A percentile compares a stretch with the other conserved stretches of the same genome.
phyloP scores from a whole-genome alignment of 2,888 invertebrate genomes.

The Nomada flava region DNA sequence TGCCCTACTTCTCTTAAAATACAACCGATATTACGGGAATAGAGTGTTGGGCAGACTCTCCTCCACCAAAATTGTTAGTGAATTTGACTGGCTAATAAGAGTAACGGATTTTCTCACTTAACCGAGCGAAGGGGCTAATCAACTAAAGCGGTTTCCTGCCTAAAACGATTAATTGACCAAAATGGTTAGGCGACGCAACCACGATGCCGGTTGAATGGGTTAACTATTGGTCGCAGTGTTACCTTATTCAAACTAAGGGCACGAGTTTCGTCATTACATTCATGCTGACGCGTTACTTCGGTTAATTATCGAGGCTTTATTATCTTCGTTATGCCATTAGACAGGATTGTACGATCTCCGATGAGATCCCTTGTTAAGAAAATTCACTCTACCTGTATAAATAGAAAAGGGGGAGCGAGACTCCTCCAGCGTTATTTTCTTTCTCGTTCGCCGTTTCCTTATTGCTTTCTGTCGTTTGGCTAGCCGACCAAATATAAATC shows the following conservation, averaged over 20 bases:
- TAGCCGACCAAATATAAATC: too few species aligned
- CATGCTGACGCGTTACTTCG: not conserved
- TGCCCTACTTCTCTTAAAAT: too few species aligned
- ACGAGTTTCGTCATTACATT: not conserved
- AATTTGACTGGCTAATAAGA: slow-evolving; percentile 30
- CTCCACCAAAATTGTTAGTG: slow-evolving; percentile 6
- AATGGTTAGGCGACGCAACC: slow-evolving; percentile 34
- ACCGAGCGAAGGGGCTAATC: slow-evolving; percentile 39
- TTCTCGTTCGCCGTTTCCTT: too few species aligned
- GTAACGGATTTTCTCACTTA: slow-evolving; percentile 49
- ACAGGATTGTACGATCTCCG: not conserved
- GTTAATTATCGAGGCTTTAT: slow-evolving; percentile 7
- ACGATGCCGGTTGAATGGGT: slow-evolving; percentile 12
- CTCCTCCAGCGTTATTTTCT: too few species aligned
- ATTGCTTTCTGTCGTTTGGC: too few species aligned
- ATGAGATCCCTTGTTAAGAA: not conserved
- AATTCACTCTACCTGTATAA: not conserved
- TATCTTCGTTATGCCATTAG: not conserved
- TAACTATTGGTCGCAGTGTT: slow-evolving; percentile 8
- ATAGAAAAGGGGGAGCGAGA: not conserved
- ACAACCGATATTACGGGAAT: too few species aligned
- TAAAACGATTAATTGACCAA: slow-evolving; percentile 47
- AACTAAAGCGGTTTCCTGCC: slow-evolving; percentile 40
- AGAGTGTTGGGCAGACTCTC: too few species aligned
- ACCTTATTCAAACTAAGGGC: not conserved